Evolutionary conservation across 2,888 invertebrate genomes (phyloP).

Genomic region (Octonoba sinensis): DNA sequence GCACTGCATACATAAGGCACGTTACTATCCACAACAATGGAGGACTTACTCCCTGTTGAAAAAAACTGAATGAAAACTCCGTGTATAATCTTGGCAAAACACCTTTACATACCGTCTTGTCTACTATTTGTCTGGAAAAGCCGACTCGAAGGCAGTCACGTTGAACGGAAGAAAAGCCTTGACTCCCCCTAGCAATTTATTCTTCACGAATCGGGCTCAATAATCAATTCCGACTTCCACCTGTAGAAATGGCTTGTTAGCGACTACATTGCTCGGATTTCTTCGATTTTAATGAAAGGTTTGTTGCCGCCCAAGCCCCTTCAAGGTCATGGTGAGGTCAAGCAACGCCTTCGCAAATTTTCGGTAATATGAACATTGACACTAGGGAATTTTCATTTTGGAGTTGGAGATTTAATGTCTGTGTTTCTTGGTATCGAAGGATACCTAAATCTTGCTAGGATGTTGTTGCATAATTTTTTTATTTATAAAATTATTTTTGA

Average conservation of each 20-base stretch:
- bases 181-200: constrained; percentile 22
- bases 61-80: constrained; percentile 3
- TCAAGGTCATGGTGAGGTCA: constrained; percentile 43
- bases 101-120: constrained; percentile 37
- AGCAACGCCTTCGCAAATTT: constrained; percentile 49
- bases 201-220: constrained; percentile 36
- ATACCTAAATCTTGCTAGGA: too few relatives aligned
- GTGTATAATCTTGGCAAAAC: constrained; percentile 16
- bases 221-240: constrained; percentile 58
- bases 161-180: constrained; percentile 23
- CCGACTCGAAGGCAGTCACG: constrained; percentile 19
- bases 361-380: constrained; percentile 36
- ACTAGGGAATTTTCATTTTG: neutral
- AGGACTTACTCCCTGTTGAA: constrained; percentile 36
- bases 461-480: too few relatives aligned
- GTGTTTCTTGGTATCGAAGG: too few relatives aligned
- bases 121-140: constrained; percentile 40
- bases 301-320: constrained; percentile 31
- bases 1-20: neutral
- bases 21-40: constrained; percentile 19
- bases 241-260: constrained; percentile 50
- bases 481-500: too few relatives aligned
- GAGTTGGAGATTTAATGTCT: too few relatives aligned
- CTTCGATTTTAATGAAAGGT: constrained; percentile 45
- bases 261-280: constrained; percentile 38